These are phyloP conservation scores for Todiramphus chloris DNA, from an alignment of 2,113 vertebrate species.

Conservation along the genomic window DNA sequence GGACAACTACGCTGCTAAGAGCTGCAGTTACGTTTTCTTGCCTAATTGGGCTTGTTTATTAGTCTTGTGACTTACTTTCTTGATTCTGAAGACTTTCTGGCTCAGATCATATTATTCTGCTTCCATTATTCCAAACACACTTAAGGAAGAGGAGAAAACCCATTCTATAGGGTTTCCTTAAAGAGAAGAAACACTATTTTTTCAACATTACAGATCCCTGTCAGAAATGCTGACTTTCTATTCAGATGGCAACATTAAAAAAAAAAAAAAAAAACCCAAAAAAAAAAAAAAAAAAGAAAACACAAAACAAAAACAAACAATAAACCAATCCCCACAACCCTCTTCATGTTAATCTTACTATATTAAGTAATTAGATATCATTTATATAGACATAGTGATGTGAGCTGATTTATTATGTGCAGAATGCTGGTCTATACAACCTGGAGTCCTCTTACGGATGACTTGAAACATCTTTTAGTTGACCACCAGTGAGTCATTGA, in stretches of 20 bases:
- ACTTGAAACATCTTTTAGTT: neutral
- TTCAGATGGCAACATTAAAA: neutral
- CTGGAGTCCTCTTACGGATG: neutral
- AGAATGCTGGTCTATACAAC: neutral
- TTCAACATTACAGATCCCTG: neutral
- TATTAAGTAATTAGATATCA: neutral
- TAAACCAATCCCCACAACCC: fast-evolving
- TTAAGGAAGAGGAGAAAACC: neutral
- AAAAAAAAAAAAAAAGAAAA: too few species aligned
- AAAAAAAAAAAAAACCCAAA: neutral
- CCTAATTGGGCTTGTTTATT: neutral
- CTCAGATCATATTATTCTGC: neutral
- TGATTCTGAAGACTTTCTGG: neutral
- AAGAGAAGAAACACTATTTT: neutral
- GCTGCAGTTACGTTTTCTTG: neutral
- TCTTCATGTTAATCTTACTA: neutral
- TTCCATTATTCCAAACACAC: neutral
- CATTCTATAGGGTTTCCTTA: neutral
- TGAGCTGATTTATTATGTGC: neutral
- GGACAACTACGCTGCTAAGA: too few species aligned
- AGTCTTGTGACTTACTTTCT: neutral
- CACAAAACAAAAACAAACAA: neutral
- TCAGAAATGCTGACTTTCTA: neutral
- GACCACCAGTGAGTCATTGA: neutral
- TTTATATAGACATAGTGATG: neutral